Conservation (phyloP, 2,113 vertebrate genomes). For the Monarcha castaneiventris region DNA sequence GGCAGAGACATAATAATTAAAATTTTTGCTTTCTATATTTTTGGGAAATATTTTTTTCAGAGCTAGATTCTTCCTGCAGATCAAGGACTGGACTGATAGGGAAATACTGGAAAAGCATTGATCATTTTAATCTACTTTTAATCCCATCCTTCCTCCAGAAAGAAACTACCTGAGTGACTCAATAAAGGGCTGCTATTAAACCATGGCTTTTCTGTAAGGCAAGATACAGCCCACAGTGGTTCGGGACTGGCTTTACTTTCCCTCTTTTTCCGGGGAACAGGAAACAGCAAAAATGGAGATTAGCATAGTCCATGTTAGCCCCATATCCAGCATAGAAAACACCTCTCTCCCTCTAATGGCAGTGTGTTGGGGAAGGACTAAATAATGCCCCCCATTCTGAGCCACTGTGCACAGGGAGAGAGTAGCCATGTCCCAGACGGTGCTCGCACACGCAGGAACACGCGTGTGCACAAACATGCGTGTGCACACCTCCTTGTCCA, state of each 20-base stretch:
- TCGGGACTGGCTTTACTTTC: neutral
- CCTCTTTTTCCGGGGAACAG: neutral
- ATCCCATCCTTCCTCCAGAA: neutral
- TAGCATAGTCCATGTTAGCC: rapidly evolving
- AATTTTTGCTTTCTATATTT: neutral
- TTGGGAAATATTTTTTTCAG: neutral
- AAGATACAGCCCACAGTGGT: neutral
- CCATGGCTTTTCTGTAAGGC: neutral
- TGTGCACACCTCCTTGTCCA: neutral
- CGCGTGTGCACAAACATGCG: rapidly evolving
- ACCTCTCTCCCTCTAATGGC: neutral
- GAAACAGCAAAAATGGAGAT: neutral
- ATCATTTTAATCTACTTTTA: neutral
- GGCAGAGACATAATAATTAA: neutral
- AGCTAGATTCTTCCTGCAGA: neutral
- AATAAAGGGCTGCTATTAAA: neutral
- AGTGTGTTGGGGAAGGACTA: neutral
- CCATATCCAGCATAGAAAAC: neutral
- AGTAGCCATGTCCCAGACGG: neutral
- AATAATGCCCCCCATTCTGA: neutral
- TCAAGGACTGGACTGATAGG: neutral
- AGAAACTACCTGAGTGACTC: neutral
- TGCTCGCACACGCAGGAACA: rapidly evolving
- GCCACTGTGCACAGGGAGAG: neutral
- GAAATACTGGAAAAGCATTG: neutral